Conservation (phyloP, 2,113 vertebrate genomes). For the Heterocephalus glaber region DNA sequence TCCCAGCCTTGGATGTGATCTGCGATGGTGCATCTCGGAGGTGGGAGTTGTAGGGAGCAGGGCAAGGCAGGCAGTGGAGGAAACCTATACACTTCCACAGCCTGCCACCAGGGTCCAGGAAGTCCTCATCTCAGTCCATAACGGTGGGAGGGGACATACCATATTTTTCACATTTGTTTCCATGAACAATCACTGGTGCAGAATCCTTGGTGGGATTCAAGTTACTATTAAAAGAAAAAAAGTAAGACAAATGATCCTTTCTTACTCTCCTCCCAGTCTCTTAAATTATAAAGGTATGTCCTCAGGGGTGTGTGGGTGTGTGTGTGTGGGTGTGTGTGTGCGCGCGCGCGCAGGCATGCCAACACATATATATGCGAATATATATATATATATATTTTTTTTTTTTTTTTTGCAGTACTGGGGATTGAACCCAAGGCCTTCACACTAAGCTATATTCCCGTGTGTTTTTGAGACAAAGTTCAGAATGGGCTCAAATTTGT, state of each 20-base stretch:
- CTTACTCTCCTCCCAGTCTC: neutral
- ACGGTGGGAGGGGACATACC: constrained; percentile 73
- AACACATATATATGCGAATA: neutral
- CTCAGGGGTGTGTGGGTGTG: neutral
- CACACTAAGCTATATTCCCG: neutral
- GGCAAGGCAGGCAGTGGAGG: neutral
- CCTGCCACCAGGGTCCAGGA: neutral
- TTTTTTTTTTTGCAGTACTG: neutral
- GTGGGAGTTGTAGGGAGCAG: accelerated
- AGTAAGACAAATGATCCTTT: neutral
- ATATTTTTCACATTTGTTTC: constrained; percentile 80
- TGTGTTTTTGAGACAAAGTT: neutral
- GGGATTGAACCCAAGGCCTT: neutral
- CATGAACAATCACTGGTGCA: constrained; percentile 81
- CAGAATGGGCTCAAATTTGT: neutral
- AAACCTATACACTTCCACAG: accelerated
- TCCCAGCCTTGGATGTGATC: neutral
- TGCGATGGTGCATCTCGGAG: accelerated
- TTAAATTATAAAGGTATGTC: neutral
- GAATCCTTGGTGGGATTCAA: constrained; percentile 76
- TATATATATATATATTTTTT: too few relatives aligned
- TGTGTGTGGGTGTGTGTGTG: too few relatives aligned
- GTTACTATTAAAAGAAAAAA: constrained; percentile 69
- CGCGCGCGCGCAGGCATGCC: too few relatives aligned
- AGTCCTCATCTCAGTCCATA: neutral